These are phyloP conservation scores for Triplophysa tibetana DNA, from an alignment of 2,113 vertebrate species.

Conservation along the genomic window DNA sequence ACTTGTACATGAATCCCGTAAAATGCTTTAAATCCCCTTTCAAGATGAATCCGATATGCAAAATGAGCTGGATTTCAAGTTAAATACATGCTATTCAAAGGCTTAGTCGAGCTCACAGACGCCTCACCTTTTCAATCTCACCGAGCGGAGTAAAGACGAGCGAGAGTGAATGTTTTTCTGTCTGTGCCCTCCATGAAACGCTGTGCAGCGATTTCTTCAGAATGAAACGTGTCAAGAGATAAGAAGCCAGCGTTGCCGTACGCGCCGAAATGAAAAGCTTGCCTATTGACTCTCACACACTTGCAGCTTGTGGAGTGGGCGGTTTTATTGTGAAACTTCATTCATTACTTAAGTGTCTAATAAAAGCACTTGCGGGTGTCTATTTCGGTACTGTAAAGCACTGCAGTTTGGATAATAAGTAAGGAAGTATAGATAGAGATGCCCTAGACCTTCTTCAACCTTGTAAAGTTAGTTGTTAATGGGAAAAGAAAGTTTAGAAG, in stretches of 20 bases:
- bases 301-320: conserved; percentile 1
- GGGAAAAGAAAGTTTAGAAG: too few relatives aligned
- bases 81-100: neutral
- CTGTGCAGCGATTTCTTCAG: neutral
- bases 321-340: conserved; percentile 9
- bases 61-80: conserved; percentile 3
- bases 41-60: neutral
- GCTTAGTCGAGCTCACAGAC: neutral
- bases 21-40: neutral
- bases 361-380: neutral
- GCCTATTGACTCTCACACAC: neutral
- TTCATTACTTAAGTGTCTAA: neutral
- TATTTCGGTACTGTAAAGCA: neutral
- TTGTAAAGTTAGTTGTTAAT: neutral
- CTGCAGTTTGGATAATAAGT: neutral
- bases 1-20: too few relatives aligned
- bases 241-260: neutral
- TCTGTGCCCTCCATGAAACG: neutral
- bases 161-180: neutral
- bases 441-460: neutral
- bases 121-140: neutral
- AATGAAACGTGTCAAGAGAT: neutral
- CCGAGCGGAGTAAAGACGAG: neutral
- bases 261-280: conserved; percentile 25
- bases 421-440: neutral